phyloP scores from a whole-genome alignment of 2,797 vertebrate genomes.

The Loris lydekkerianus region DNA sequence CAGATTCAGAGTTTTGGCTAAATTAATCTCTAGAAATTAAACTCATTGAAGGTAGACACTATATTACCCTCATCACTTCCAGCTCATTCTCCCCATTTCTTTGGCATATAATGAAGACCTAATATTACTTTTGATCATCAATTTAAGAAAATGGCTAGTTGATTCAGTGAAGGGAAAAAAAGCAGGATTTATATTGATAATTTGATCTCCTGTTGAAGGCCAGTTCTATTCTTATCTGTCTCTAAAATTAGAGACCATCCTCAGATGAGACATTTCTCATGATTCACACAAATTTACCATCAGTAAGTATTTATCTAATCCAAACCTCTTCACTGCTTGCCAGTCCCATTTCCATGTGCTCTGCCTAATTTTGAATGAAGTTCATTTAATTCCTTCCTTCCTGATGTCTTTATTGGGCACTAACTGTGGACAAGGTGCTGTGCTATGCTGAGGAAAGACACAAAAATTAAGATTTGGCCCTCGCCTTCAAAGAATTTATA shows the following conservation, averaged over 20 bases:
- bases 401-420: background rate
- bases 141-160: background rate
- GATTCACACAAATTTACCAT: slow-evolving; percentile 2
- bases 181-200: background rate
- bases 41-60: background rate
- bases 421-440: background rate
- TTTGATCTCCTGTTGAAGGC: background rate
- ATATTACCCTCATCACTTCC: background rate
- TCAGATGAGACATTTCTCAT: background rate
- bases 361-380: background rate
- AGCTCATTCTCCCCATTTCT: background rate
- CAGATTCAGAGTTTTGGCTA: background rate
- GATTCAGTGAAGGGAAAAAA: background rate
- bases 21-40: background rate
- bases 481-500: background rate
- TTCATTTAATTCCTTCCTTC: background rate
- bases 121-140: background rate
- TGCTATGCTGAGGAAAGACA: background rate
- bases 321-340: background rate
- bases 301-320: background rate
- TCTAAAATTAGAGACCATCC: slow-evolving; percentile 13
- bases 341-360: background rate
- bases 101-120: background rate
- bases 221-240: background rate
- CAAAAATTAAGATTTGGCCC: background rate